Evolutionary conservation across 2,113 vertebrate genomes (phyloP).

Genomic region (Leptocoma aspasia): DNA sequence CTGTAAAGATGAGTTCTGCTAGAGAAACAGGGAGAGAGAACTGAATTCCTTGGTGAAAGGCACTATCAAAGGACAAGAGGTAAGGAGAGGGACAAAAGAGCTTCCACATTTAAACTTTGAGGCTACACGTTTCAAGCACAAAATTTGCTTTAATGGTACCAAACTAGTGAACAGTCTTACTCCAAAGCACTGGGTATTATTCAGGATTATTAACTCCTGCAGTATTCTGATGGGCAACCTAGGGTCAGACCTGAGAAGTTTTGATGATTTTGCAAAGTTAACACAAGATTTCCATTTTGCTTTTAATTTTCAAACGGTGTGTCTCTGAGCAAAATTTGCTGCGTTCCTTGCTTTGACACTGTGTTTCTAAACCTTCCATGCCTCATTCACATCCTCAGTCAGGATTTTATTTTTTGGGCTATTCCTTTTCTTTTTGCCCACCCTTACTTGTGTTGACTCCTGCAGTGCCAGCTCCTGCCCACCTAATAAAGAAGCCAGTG

Average conservation of each 20-base stretch:
- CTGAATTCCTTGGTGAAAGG: not conserved
- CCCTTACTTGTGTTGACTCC: not conserved
- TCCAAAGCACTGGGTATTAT: not conserved
- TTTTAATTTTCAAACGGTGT: not conserved
- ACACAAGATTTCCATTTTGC: not conserved
- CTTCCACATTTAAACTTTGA: not conserved
- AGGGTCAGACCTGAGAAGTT: not conserved
- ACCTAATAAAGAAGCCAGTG: not conserved
- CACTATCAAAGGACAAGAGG: not conserved
- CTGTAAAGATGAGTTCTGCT: not conserved
- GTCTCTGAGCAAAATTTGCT: not conserved
- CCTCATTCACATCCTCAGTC: not conserved
- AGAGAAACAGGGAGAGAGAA: not conserved
- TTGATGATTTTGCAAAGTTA: not conserved
- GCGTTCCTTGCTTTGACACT: not conserved
- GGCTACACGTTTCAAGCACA: not conserved
- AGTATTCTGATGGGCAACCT: not conserved
- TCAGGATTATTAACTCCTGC: not conserved
- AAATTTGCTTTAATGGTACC: not conserved
- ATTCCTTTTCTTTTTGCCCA: not conserved
- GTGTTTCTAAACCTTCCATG: not conserved
- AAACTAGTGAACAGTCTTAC: rapidly evolving
- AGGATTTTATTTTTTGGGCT: not conserved
- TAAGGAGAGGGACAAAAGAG: not conserved
- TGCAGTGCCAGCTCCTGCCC: not conserved